These are phyloP conservation scores for Hyppa rectilinea DNA, from an alignment of 2,888 invertebrate species.

Conservation along the genomic window DNA sequence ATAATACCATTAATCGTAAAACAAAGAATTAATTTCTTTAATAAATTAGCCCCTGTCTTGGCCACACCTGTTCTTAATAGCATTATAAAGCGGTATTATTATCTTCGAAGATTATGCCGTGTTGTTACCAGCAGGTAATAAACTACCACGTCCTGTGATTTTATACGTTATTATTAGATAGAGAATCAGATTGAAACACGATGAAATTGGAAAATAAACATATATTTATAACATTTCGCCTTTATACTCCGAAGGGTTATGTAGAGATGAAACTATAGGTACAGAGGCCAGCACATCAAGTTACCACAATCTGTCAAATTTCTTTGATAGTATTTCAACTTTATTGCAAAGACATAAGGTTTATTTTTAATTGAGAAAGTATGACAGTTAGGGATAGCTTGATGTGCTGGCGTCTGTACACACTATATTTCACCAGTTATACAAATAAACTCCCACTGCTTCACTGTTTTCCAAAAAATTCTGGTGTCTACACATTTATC, in stretches of 20 bases:
- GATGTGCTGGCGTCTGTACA: too few species aligned
- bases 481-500: too few species aligned
- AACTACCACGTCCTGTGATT: constrained; percentile 15
- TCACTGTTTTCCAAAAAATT: too few species aligned
- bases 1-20: constrained; percentile 31
- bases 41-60: constrained; percentile 41
- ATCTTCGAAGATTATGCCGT: constrained; percentile 20
- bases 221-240: too few species aligned
- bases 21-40: constrained; percentile 34
- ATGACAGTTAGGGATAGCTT: too few species aligned
- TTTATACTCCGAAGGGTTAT: neutral
- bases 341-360: too few species aligned
- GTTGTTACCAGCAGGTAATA: constrained; percentile 14
- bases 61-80: constrained; percentile 54
- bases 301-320: too few species aligned
- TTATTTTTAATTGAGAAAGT: too few species aligned
- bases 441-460: too few species aligned
- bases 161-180: constrained; percentile 22
- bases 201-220: neutral
- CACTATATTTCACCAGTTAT: too few species aligned
- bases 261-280: neutral
- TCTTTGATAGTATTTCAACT: too few species aligned
- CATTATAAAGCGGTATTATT: constrained; percentile 31
- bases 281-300: too few species aligned
- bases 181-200: neutral